Evolutionary conservation across 2,113 vertebrate species (phyloP).

Genomic region (Guaruba guarouba): DNA sequence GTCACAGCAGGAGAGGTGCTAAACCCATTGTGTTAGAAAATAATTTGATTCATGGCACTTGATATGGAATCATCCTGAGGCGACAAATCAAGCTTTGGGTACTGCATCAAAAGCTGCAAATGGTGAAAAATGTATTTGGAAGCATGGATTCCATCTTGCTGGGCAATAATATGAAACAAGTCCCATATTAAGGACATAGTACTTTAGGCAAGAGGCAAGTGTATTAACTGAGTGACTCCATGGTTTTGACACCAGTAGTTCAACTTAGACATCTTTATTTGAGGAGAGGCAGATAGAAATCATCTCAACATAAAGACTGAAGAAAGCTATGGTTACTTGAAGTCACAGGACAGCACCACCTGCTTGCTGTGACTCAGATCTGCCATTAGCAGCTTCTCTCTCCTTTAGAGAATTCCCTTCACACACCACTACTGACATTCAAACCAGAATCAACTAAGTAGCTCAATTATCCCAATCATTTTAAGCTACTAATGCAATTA

Average conservation of each 20-base stretch:
- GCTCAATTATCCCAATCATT: neutral
- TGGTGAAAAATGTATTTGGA: neutral
- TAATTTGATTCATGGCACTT: constrained; percentile 57
- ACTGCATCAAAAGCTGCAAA: neutral
- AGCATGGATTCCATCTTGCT: neutral
- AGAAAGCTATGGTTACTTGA: neutral
- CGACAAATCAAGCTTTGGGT: constrained; percentile 17
- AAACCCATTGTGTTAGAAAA: constrained; percentile 55
- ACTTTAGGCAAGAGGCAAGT: neutral
- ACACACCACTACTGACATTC: neutral
- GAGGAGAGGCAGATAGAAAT: neutral
- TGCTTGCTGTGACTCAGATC: neutral
- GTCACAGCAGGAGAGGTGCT: constrained; percentile 12
- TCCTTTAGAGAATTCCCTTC: neutral
- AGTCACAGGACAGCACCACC: neutral
- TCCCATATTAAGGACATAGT: neutral
- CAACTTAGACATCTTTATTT: neutral
- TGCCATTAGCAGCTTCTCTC: neutral
- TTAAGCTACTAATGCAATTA: neutral
- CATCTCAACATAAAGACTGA: neutral
- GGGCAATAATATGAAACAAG: neutral
- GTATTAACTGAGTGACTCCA: neutral
- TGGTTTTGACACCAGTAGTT: neutral
- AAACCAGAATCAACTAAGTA: neutral
- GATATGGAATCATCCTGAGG: constrained; percentile 7